These are phyloP conservation scores for Trinectes maculatus DNA, from an alignment of 2,113 vertebrate species.

Conservation along the genomic window DNA sequence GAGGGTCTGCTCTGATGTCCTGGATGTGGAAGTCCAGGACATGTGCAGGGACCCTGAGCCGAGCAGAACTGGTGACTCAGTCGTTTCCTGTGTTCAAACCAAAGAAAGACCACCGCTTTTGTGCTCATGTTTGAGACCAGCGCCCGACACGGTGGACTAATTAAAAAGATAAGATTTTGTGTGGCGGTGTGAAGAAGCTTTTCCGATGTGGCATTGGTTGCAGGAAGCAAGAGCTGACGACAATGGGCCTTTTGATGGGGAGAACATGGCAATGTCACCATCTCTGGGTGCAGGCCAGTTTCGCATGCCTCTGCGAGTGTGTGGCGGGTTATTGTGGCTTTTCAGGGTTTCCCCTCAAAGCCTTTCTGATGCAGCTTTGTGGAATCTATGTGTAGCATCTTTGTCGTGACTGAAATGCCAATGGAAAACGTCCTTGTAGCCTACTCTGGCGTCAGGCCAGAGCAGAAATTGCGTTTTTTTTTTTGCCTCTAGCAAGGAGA, in stretches of 20 bases:
- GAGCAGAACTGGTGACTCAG: slow-evolving; percentile 42
- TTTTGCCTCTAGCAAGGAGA: slow-evolving; percentile 4
- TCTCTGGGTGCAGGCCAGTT: slow-evolving; percentile 79
- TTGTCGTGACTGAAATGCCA: slow-evolving; percentile 73
- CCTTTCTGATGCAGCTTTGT: slow-evolving; percentile 66
- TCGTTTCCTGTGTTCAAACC: slow-evolving; percentile 27
- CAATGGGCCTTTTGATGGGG: slow-evolving; percentile 65
- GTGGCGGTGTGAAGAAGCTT: slow-evolving; percentile 58
- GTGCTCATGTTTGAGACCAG: slow-evolving; percentile 63
- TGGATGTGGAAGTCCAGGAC: slow-evolving; percentile 19
- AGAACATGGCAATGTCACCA: slow-evolving; percentile 74
- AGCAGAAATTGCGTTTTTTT: neutral
- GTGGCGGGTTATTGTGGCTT: slow-evolving; percentile 73
- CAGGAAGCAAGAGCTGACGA: slow-evolving; percentile 31
- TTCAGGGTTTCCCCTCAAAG: slow-evolving; percentile 67
- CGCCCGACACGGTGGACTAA: slow-evolving; percentile 68
- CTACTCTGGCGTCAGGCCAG: neutral
- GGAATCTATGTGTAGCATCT: slow-evolving; percentile 69
- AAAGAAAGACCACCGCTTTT: slow-evolving; percentile 47
- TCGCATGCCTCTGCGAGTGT: slow-evolving; percentile 72
- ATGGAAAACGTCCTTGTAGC: slow-evolving; percentile 43
- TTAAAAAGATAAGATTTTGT: slow-evolving; percentile 78
- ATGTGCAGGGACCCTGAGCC: slow-evolving; percentile 20
- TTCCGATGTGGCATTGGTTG: slow-evolving; percentile 52
- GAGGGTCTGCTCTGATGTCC: slow-evolving; percentile 18